Conservation (phyloP, 2,888 invertebrate genomes). For the Ornithoptera alexandrae region DNA sequence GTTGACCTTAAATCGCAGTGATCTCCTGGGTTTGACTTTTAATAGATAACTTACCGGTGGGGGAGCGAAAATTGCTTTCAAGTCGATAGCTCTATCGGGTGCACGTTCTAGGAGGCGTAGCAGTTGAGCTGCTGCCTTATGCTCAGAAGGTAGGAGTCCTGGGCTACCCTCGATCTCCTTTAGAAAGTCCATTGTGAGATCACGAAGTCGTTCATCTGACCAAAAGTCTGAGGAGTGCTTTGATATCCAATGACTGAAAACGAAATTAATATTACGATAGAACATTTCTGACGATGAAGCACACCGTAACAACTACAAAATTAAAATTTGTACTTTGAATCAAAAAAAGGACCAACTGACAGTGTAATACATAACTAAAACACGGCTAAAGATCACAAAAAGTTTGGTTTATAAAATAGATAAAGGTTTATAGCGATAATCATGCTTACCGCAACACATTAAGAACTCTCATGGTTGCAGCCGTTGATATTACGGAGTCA, state of each 20-base stretch:
- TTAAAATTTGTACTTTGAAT: no score
- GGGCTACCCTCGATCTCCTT: conserved; percentile 93
- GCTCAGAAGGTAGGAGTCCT: conserved; percentile 91
- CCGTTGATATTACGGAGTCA: conserved; percentile 92
- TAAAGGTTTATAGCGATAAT: no score
- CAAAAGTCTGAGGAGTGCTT: conserved; percentile 95
- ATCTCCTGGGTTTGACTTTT: no score
- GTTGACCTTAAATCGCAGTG: no score
- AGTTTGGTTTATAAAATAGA: no score
- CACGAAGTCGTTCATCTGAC: conserved; percentile 85
- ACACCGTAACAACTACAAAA: no score
- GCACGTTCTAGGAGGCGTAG: conserved; percentile 88
- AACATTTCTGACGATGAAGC: no score
- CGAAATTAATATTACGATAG: neutral
- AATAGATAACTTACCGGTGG: conserved; percentile 76
- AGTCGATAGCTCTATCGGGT: conserved; percentile 84
- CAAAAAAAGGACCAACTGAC: no score
- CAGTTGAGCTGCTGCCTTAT: conserved; percentile 92
- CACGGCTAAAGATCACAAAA: no score
- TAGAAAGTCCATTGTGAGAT: conserved; percentile 90
- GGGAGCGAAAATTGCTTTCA: conserved; percentile 84
- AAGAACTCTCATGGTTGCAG: conserved; percentile 95
- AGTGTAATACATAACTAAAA: no score
- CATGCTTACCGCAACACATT: conserved; percentile 85
- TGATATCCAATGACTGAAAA: conserved; percentile 90